These are phyloP conservation scores for Drosophila repletoides DNA, from an alignment of 1,140 invertebrate species.

Conservation along the genomic window DNA sequence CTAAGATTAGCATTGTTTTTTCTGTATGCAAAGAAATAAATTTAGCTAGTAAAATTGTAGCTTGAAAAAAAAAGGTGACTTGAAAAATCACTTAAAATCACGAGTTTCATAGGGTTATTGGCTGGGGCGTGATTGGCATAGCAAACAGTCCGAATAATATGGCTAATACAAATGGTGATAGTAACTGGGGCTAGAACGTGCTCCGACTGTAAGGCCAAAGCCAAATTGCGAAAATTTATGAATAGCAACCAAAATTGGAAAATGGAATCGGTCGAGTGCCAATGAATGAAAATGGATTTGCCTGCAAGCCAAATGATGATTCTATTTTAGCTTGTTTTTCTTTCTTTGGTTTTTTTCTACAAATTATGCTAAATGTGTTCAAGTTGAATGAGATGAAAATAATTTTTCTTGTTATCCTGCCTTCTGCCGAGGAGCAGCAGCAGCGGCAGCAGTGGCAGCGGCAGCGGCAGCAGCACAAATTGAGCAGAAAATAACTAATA, in stretches of 20 bases:
- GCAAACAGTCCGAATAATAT: no score
- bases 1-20: no score
- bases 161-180: background rate
- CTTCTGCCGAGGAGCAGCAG: no score
- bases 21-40: no score
- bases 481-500: slow-evolving; percentile 82
- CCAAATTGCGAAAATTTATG: slow-evolving; percentile 25
- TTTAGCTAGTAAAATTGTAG: no score
- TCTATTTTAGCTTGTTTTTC: no score
- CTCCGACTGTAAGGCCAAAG: slow-evolving; percentile 22
- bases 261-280: slow-evolving; percentile 37
- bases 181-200: slow-evolving; percentile 35
- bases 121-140: background rate
- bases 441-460: no score
- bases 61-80: no score
- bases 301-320: background rate
- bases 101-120: background rate
- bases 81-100: no score
- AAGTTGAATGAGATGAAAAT: slow-evolving; percentile 81
- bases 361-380: slow-evolving; percentile 70
- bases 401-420: slow-evolving; percentile 82
- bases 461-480: no score
- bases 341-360: slow-evolving; percentile 17
- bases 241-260: slow-evolving; percentile 12
- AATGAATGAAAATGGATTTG: slow-evolving; percentile 52